Percentiles rank a stretch among this genome's conserved stretches.
Conservation (phyloP, 37 sponge, comb jelly and placozoan species). For the Agelas oroides region DNA sequence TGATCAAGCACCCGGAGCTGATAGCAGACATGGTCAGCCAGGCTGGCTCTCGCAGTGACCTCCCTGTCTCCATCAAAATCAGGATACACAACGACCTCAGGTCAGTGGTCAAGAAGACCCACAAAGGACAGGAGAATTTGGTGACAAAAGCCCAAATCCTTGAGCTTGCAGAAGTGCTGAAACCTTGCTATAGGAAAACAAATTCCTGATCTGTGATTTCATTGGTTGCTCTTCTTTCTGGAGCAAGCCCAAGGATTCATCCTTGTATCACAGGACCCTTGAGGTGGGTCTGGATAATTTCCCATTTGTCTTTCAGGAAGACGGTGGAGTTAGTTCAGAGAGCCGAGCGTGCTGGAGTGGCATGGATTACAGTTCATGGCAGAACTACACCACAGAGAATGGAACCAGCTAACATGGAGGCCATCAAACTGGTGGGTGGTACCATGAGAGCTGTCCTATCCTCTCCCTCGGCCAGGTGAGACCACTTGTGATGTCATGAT, state of each 20-base stretch:
- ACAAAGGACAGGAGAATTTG: too few species aligned
- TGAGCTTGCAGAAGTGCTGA: not conserved
- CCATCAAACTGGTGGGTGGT: constrained; percentile 75
- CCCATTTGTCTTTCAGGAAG: constrained; percentile 21
- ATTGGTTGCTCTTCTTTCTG: too few species aligned
- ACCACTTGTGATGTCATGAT: not conserved
- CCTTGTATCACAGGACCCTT: too few species aligned
- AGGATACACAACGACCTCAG: constrained; percentile 74
- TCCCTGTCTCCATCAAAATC: constrained; percentile 92
- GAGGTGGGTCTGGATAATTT: too few species aligned
- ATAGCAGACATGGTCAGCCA: constrained; percentile 80
- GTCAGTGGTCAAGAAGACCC: constrained; percentile 21
- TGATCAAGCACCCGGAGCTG: constrained; percentile 78
- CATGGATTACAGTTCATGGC: constrained; percentile 95
- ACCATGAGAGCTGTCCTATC: not conserved
- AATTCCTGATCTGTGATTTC: too few species aligned
- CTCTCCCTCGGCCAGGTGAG: not conserved
- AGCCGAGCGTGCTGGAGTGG: constrained; percentile 80
- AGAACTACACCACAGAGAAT: constrained; percentile 83
- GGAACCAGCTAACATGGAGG: constrained; percentile 78
- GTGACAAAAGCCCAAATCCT: too few species aligned
- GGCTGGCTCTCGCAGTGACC: constrained; percentile 49
- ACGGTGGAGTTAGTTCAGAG: constrained; percentile 81
- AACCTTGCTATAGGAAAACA: not conserved
- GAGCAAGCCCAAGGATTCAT: too few species aligned